Evolutionary conservation across 1,140 invertebrate species (phyloP), one percentile per base, ranked within the genome.

Genomic region (Brachionus calyciflorus): DNA sequence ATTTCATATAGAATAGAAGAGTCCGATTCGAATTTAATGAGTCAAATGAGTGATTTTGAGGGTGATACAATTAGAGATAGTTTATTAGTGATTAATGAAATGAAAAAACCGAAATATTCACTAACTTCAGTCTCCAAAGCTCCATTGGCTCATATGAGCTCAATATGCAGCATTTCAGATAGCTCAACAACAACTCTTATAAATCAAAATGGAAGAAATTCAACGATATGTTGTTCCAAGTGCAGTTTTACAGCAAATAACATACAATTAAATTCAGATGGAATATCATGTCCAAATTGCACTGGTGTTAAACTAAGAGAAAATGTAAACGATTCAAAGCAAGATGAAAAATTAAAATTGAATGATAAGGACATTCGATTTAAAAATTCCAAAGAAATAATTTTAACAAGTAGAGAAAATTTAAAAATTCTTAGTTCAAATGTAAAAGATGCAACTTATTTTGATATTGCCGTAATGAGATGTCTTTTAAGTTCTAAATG

Each of bases 401-500:
- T 21, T 17, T 63, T 63, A 19, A 37, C 12, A 12, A 65, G 33
- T 33, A 41, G 30, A 41, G 60, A 41, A 65, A 65, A 65, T 65
- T 44, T 65, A 33, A 60, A 60, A 17, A 30, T 19, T 33, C 33
- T 60, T 19, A 60, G 5, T n/a, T 60, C 28, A n/a, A 60, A 60
- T 60, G 55, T 60, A 33, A 26, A 33, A 21, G 49, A 92, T 24
- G 94, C 96, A 0, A 96, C 93, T 40, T 96, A 95, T 81, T 84
- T 99, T 26, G 97, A 99, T 85, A 92, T 99, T 10, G 93, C 94
- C 12, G 93, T 97, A 4, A 82, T 99, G 24, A 88, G 95, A 65
- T 98, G 95, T 85, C 88, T 99, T n/a, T 96, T 98, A 84, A 91
- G 96, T 77, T 89, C 92, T 0, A 93, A 96, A 81, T 99, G 97